phyloP scores from a whole-genome alignment of 2,113 vertebrate species.

The Pterocles burchelli region DNA sequence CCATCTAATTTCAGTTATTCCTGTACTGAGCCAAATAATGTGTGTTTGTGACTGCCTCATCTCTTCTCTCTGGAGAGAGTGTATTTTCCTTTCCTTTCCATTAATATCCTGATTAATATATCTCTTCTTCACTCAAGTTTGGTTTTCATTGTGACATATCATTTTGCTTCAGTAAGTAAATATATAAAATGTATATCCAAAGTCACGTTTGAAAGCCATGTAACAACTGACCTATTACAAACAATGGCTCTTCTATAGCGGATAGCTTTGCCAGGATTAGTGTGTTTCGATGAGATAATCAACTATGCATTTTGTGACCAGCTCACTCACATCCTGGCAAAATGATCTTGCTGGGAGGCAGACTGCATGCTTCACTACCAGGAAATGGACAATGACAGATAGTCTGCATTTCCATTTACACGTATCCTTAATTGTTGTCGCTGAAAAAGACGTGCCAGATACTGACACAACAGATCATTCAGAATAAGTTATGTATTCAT shows the following conservation, averaged over 20 bases:
- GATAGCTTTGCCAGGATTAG: slow-evolving; percentile 62
- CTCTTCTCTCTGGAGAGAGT: background rate
- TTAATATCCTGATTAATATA: slow-evolving; percentile 49
- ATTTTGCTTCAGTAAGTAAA: slow-evolving; percentile 64
- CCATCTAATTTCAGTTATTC: background rate
- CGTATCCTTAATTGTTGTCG: slow-evolving; percentile 64
- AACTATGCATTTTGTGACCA: slow-evolving; percentile 61
- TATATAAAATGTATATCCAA: slow-evolving; percentile 57
- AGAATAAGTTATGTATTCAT: slow-evolving; percentile 72
- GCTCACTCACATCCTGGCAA: slow-evolving; percentile 43
- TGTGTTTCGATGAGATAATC: slow-evolving; percentile 64
- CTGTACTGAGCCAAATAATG: background rate
- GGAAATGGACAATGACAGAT: slow-evolving; percentile 69
- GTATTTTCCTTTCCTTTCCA: background rate
- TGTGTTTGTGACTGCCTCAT: background rate
- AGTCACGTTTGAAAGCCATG: slow-evolving; percentile 59
- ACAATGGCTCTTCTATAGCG: slow-evolving; percentile 58
- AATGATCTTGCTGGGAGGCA: slow-evolving; percentile 55
- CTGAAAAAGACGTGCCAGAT: slow-evolving; percentile 69
- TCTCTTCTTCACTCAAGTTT: slow-evolving; percentile 39
- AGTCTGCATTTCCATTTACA: slow-evolving; percentile 70
- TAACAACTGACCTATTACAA: slow-evolving; percentile 68
- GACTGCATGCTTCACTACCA: slow-evolving; percentile 47
- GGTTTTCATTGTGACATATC: slow-evolving; percentile 59
- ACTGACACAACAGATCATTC: slow-evolving; percentile 73